A percentile compares a stretch with the other conserved stretches of the same genome.
These are phyloP conservation scores for Apodemia zela DNA, from an alignment of 2,888 invertebrate genomes.

Conservation along the genomic window DNA sequence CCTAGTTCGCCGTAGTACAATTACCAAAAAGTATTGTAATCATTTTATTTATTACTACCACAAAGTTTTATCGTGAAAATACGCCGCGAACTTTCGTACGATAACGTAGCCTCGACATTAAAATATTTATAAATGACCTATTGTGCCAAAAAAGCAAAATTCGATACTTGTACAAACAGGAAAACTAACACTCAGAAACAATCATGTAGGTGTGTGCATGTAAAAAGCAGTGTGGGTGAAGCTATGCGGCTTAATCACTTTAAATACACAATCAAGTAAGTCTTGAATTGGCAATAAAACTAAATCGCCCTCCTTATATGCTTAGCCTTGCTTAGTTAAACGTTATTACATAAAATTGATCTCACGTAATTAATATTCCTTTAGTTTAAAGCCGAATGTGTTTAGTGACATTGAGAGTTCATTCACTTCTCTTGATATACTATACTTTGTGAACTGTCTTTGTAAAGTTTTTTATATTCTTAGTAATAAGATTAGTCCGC, in stretches of 20 bases:
- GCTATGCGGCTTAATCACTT: conserved; percentile 9
- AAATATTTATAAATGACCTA: too few relatives aligned
- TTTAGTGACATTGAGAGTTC: conserved; percentile 72
- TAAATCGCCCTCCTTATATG: conserved; percentile 6
- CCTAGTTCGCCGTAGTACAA: too few relatives aligned
- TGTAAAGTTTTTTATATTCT: too few relatives aligned
- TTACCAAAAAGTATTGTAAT: too few relatives aligned
- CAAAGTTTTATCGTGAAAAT: too few relatives aligned
- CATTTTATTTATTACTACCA: too few relatives aligned
- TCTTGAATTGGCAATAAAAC: conserved; percentile 7
- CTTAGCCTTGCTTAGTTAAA: not conserved
- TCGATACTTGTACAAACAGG: not conserved
- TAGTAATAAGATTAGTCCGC: too few relatives aligned
- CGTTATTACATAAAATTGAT: conserved; percentile 13
- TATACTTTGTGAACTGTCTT: not conserved
- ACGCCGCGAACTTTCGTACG: too few relatives aligned
- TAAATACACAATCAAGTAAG: not conserved
- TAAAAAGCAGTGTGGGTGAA: conserved; percentile 9
- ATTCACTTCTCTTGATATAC: conserved; percentile 48
- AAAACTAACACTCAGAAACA: conserved; percentile 1
- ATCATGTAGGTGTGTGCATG: conserved; percentile 8
- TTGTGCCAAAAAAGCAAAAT: not conserved
- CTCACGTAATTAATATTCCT: conserved; percentile 31
- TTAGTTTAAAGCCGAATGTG: conserved; percentile 44
- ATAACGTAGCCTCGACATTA: not conserved